Percentiles rank a stretch among this genome's conserved stretches.
Conservation (phyloP, 1,140 invertebrate genomes). For the Acromyrmex echinatior region DNA sequence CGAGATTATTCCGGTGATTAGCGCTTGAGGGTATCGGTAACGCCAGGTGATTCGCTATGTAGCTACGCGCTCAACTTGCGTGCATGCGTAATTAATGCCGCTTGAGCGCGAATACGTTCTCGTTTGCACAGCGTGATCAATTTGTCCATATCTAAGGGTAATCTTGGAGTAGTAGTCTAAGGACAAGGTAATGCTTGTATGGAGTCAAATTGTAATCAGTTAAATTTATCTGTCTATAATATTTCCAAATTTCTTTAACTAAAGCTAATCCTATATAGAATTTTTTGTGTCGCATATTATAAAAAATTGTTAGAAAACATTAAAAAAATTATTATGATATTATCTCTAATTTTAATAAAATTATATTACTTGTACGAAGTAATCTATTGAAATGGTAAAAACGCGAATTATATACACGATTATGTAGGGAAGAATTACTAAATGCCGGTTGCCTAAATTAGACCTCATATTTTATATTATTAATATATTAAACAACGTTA, state of each 20-base stretch:
- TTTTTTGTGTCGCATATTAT: not conserved
- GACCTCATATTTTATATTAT: too few species aligned
- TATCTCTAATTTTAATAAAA: not conserved
- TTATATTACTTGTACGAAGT: not conserved
- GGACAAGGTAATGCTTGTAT: conserved; percentile 12
- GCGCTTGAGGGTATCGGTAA: conserved; percentile 35
- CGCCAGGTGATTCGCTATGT: conserved; percentile 38
- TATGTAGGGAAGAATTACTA: not conserved
- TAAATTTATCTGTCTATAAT: not conserved
- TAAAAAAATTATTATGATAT: not conserved
- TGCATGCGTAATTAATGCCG: conserved; percentile 64
- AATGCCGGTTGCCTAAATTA: too few species aligned
- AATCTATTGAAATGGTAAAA: not conserved
- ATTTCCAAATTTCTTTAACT: not conserved
- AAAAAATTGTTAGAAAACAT: not conserved
- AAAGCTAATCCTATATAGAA: not conserved
- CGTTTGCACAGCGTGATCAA: conserved; percentile 44
- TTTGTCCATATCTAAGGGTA: conserved; percentile 53
- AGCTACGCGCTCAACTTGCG: conserved; percentile 39
- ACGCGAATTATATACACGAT: not conserved
- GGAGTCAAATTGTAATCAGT: not conserved
- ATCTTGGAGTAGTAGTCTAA: conserved; percentile 20
- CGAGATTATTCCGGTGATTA: conserved; percentile 63
- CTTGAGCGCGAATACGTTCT: conserved; percentile 36
- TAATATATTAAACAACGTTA: too few species aligned